These are phyloP conservation scores for Tetrao urogallus DNA, from an alignment of 2,113 vertebrate species.

Conservation along the genomic window DNA sequence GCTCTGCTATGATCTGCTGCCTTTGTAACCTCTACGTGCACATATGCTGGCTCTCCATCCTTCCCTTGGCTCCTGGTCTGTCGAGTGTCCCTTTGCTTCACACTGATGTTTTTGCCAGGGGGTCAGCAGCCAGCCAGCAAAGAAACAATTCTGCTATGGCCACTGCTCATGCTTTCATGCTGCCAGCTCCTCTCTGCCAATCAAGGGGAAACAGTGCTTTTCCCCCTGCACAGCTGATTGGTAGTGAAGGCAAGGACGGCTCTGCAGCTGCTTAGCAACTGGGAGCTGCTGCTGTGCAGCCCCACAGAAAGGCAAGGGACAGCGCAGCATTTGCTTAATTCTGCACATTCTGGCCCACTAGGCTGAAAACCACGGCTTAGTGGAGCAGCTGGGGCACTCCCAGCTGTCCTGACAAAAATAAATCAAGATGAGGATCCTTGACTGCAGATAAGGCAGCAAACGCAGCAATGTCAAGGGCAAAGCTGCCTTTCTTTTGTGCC, in stretches of 20 bases:
- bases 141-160: neutral
- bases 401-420: neutral
- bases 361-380: neutral
- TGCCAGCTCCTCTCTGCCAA: neutral
- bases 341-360: neutral
- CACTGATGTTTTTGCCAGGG: neutral
- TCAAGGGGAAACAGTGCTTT: constrained; percentile 5
- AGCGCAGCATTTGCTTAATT: neutral
- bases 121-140: neutral
- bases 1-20: constrained; percentile 56
- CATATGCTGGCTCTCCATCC: constrained; percentile 50
- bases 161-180: neutral
- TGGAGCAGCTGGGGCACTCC: constrained; percentile 6
- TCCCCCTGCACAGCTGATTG: neutral
- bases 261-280: constrained; percentile 68
- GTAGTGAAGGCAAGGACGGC: neutral
- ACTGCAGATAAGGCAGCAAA: neutral
- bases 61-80: constrained; percentile 12
- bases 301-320: neutral
- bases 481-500: neutral
- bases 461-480: neutral
- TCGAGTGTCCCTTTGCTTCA: neutral
- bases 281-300: constrained; percentile 25
- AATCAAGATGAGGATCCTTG: neutral
- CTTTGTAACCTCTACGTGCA: constrained; percentile 59